A percentile compares a stretch with the other conserved stretches of the same genome.
These are phyloP conservation scores for Hydrophis major DNA, from an alignment of 2,797 vertebrate species.

Conservation along the genomic window DNA sequence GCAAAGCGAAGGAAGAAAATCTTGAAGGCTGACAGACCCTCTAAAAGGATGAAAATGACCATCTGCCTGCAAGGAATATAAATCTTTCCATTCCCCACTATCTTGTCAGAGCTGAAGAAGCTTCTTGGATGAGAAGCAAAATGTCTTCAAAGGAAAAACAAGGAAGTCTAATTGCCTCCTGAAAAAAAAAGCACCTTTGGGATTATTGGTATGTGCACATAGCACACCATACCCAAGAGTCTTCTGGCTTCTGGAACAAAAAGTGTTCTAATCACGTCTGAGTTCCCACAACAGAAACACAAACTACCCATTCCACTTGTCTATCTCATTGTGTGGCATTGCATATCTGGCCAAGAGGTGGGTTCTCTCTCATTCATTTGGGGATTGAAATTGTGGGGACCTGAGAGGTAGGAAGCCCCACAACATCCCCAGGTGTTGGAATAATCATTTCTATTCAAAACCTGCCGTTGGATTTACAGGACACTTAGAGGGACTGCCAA, in stretches of 20 bases:
- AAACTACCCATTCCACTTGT: not conserved
- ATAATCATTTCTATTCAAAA: not conserved
- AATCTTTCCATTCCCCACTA: too few species aligned
- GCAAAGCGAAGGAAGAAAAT: too few species aligned
- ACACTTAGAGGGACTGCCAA: not conserved
- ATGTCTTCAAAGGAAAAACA: too few species aligned
- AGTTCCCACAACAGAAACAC: not conserved
- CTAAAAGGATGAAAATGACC: too few species aligned
- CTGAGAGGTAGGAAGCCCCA: not conserved
- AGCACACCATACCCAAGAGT: not conserved
- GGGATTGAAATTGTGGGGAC: not conserved
- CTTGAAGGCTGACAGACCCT: too few species aligned
- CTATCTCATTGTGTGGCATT: not conserved
- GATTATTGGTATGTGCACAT: not conserved
- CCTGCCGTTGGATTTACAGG: not conserved
- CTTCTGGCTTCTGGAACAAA: not conserved
- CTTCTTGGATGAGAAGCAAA: too few species aligned
- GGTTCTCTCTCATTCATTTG: not conserved
- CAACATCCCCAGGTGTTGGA: not conserved
- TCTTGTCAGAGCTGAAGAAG: too few species aligned
- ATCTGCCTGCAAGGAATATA: too few species aligned
- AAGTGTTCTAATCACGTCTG: not conserved
- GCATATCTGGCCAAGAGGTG: not conserved
- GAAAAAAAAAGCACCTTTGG: too few species aligned
- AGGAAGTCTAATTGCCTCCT: too few species aligned